phyloP scores from a whole-genome alignment of 2,888 invertebrate species.

The Kuschelorhynchus macadamiae region DNA sequence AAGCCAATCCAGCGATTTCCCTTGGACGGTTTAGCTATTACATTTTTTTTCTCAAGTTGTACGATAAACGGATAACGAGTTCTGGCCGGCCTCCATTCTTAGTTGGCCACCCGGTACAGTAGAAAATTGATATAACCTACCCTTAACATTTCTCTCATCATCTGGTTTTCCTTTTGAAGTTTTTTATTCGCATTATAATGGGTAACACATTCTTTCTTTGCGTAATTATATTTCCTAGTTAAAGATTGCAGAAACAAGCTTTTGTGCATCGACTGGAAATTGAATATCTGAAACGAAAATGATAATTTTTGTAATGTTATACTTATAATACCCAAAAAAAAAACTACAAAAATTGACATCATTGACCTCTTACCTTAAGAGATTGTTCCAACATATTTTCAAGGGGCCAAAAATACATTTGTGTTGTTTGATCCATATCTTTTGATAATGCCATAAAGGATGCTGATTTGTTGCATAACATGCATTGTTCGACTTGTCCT shows the following conservation, averaged over 20 bases:
- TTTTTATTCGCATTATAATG: conserved; percentile 56
- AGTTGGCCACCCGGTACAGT: no score
- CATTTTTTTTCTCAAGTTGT: no score
- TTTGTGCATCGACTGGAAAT: conserved; percentile 61
- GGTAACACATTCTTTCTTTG: conserved; percentile 60
- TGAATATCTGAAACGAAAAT: conserved; percentile 55
- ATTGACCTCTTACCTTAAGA: conserved; percentile 59
- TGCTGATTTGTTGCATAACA: conserved; percentile 58
- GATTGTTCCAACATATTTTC: conserved; percentile 56
- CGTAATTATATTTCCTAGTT: conserved; percentile 59
- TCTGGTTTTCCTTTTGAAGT: conserved; percentile 59
- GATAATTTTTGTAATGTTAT: no score
- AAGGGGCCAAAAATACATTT: conserved; percentile 60
- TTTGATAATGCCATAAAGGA: conserved; percentile 56
- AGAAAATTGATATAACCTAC: no score
- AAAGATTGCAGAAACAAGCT: conserved; percentile 54
- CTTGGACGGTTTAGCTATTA: no score
- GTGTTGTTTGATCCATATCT: conserved; percentile 59
- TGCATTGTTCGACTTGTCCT: conserved; percentile 56
- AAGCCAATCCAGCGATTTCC: no score
- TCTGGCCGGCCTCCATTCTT: no score
- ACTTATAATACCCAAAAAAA: no score
- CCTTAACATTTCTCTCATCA: conserved; percentile 52
- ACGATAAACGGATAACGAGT: no score
- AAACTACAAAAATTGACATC: no score